Evolutionary conservation across 2,797 vertebrate species (phyloP), one percentile per base, ranked within the genome.

Genomic region (Kryptolebias ocellatus): DNA sequence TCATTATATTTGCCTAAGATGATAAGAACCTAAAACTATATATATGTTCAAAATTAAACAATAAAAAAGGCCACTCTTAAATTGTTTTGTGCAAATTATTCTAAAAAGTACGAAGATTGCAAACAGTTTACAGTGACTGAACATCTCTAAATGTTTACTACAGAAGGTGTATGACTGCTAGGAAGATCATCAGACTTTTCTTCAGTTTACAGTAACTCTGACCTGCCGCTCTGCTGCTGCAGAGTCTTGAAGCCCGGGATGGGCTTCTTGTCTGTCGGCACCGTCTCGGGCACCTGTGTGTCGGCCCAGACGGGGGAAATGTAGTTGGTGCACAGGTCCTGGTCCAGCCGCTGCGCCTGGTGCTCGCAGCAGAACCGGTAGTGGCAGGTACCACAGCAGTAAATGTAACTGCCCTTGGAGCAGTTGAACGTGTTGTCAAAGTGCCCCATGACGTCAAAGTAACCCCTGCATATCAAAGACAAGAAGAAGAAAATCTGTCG

Each of bases 361-460:
- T 96, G 95, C 78, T 96, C 95, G 70, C 96, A 98, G 95, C 96
- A 98, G 93, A 97, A 97, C 45, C 96, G 96, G 86, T 96, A 96
- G 72, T 96, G 94, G 86, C 96, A 98, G 20, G 95, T 97, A 15
- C 96, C 96, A 37, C 96, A 98, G 91, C 96, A 98, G 94, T 95
- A 96, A 72, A 96, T 95, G 92, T 95, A 98, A 74, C 94, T 95
- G 78, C 90, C 95, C 18, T 94, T 94, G 84, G 95, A 95, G 87
- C 96, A 97, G 91, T 96, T 97, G 92, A 97, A 97, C 31, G 95
- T 93, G 66, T 86, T 91, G 87, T 97, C 96, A 0, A 95, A 96
- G 83, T 97, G 96, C 14, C 96, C 96, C 95, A 96, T 97, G 18
- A 97, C 96, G 1, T 97, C 96, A 27, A 92, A 97, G 86, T 97